Evolutionary conservation across 2,113 vertebrate species (phyloP), one percentile per base, ranked within the genome.

Genomic region (Mesoclemmys tuberculata): DNA sequence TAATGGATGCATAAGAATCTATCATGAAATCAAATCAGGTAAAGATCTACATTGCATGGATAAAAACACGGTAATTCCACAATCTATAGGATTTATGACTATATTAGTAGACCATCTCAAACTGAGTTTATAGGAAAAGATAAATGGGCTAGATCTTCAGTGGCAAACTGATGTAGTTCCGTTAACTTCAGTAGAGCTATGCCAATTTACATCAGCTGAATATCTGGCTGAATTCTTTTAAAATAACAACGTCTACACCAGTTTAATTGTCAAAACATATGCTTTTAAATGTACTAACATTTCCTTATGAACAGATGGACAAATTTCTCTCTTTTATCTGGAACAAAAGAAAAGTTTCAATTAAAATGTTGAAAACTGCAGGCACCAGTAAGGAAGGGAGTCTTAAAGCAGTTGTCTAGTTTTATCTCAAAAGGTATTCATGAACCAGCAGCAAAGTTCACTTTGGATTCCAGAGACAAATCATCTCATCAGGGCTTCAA

Each of bases 391-490:
- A 92, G 89, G 49, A 92, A 93, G 35, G 51, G 58, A 92, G 54
- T 54, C 51, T 88, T 93, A 87, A 95, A 91, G 82, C 52, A 91
- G 51, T 96, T 91, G 88, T 61, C 21, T 87, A 80, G 92, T 84
- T 90, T 97, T 97, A 95, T 94, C 94, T 97, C 77, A 80, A 92
- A 97, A 97, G 64, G 41, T 48, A 94, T 90, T 90, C 75, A 83
- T 85, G 51, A 82, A 81, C 54, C 88, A 94, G 51, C 27, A 78
- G 52, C 35, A 81, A 27, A n/a, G 64, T 58, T 94, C 83, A 95
- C 4, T 1, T 77, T 85, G 12, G 27, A 74, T 96, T 94, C 87
- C 75, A 94, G 89, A 95, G 89, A 86, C 88, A 94, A 94, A 93
- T 91, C 77, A 58, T 90, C 64, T 93, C 87, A 93, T 89, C 81